Evolutionary conservation across 2,797 vertebrate species (phyloP).

Genomic region (Scomberomorus guttatus): DNA sequence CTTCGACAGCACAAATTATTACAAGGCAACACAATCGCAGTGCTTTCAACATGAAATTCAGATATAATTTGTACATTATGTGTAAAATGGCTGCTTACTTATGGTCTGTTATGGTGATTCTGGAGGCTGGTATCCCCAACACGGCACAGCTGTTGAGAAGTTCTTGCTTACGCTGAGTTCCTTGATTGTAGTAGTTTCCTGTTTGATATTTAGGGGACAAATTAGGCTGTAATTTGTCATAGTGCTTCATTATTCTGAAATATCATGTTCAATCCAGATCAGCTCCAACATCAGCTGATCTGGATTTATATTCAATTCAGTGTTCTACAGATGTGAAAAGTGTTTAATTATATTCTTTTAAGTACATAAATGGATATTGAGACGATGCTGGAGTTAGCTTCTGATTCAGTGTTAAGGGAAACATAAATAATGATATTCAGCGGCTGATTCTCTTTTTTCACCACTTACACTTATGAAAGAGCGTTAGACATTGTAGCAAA

Average conservation of each 20-base stretch:
- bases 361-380: neutral
- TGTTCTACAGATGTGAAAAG: neutral
- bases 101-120: slow-evolving; percentile 89
- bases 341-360: neutral
- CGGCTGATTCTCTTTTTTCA: too few relatives aligned
- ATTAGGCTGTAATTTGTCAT: neutral
- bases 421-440: too few relatives aligned
- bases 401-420: neutral
- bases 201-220: slow-evolving; percentile 60
- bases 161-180: slow-evolving; percentile 91
- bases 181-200: slow-evolving; percentile 97
- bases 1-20: neutral
- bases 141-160: slow-evolving; percentile 91
- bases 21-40: neutral
- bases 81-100: slow-evolving; percentile 86
- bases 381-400: neutral
- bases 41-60: slow-evolving; percentile 2
- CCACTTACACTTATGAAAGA: too few relatives aligned
- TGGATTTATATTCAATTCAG: neutral
- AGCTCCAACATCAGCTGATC: neutral
- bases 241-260: neutral
- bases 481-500: too few relatives aligned
- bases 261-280: too few relatives aligned
- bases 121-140: slow-evolving; percentile 90
- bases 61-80: neutral